These are phyloP conservation scores for Xanthorhoe spadicearia DNA, from an alignment of 2,888 invertebrate species.

Conservation along the genomic window DNA sequence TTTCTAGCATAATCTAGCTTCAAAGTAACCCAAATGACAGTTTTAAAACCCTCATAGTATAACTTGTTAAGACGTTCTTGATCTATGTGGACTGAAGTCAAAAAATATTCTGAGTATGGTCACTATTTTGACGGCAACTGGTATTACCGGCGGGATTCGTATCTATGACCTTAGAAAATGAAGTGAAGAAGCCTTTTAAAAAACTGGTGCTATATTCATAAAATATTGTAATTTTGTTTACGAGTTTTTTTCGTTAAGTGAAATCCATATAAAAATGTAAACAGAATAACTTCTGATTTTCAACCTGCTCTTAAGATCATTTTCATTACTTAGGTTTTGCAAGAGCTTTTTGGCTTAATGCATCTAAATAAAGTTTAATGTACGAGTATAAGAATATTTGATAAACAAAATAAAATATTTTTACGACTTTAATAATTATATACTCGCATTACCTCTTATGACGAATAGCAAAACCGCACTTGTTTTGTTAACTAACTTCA, in stretches of 20 bases:
- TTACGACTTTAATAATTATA: no score
- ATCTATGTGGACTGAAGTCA: no score
- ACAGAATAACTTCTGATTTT: neutral
- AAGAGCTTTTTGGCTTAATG: constrained; percentile 1
- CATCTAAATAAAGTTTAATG: neutral
- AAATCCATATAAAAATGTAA: neutral
- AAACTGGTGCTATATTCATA: neutral
- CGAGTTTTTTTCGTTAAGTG: neutral
- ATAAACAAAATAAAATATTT: neutral
- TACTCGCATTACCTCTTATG: no score
- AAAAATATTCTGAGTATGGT: no score
- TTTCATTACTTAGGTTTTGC: neutral
- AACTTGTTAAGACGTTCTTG: no score
- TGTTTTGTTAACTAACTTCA: no score
- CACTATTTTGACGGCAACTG: no score
- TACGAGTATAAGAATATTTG: neutral
- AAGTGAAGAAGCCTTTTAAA: neutral
- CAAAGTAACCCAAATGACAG: no score
- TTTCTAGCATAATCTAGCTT: no score
- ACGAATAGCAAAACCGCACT: no score
- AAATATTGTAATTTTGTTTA: constrained; percentile 5
- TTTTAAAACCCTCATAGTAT: no score
- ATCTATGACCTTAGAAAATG: neutral
- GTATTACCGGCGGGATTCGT: no score
- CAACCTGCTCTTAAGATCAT: neutral